These are phyloP conservation scores for Tinamus guttatus DNA, from an alignment of 2,113 vertebrate species.

Conservation along the genomic window DNA sequence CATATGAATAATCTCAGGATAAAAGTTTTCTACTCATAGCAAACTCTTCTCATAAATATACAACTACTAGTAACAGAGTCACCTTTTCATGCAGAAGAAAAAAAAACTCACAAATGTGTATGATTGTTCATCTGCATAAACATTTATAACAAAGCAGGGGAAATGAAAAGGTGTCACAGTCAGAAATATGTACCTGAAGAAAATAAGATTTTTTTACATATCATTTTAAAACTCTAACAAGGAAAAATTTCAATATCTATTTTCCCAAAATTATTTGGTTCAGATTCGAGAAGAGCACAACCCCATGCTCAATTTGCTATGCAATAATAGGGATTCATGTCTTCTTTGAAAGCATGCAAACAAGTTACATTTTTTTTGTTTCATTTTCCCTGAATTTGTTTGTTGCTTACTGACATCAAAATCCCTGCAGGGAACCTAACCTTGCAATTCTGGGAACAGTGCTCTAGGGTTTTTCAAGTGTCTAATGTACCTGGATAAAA, in stretches of 20 bases:
- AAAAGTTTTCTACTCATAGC: not conserved
- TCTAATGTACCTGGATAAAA: slow-evolving; percentile 60
- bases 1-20: not conserved
- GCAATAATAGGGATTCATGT: not conserved
- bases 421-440: slow-evolving; percentile 32
- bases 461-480: slow-evolving; percentile 40
- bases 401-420: slow-evolving; percentile 23
- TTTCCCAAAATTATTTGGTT: not conserved
- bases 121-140: not conserved
- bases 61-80: not conserved
- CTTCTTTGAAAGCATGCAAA: not conserved
- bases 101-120: not conserved
- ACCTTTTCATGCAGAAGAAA: not conserved
- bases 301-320: not conserved
- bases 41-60: not conserved
- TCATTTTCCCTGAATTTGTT: slow-evolving; percentile 11
- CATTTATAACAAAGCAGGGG: not conserved
- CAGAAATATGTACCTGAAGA: not conserved
- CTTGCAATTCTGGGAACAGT: not conserved
- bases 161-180: not conserved
- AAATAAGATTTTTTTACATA: not conserved
- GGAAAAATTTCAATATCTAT: not conserved
- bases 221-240: not conserved
- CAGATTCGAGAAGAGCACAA: not conserved
- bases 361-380: slow-evolving; percentile 1